These are phyloP conservation scores for Lates japonicus DNA, from an alignment of 2,797 vertebrate species.

Conservation along the genomic window DNA sequence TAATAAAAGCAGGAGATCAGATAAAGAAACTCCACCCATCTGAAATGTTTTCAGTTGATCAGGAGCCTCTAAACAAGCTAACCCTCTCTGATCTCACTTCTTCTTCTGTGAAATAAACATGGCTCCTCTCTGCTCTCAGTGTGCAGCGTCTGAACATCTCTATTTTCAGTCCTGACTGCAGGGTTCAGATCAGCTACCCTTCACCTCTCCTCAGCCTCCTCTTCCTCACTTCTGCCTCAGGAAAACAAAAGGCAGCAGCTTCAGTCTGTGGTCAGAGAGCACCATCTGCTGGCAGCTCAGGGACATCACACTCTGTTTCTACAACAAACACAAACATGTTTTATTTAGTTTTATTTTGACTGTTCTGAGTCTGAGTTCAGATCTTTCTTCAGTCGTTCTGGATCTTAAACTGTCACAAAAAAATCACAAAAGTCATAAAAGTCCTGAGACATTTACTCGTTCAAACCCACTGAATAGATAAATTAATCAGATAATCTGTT, in stretches of 20 bases:
- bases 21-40: neutral
- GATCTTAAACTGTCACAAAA: too few relatives aligned
- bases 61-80: neutral
- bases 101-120: too few relatives aligned
- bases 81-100: neutral
- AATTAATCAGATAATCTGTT: too few relatives aligned
- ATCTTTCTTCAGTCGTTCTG: too few relatives aligned
- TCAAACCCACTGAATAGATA: too few relatives aligned
- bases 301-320: neutral
- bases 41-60: neutral
- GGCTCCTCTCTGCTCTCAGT: too few relatives aligned
- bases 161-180: constrained; percentile 2
- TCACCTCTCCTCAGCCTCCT: constrained; percentile 21
- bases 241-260: accelerated
- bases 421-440: too few relatives aligned
- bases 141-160: neutral
- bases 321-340: too few relatives aligned
- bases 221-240: neutral
- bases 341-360: too few relatives aligned
- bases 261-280: neutral
- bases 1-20: too few relatives aligned
- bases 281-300: constrained; percentile 39
- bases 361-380: too few relatives aligned
- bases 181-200: neutral
- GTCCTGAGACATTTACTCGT: too few relatives aligned